phyloP scores from a whole-genome alignment of 2,113 vertebrate genomes.

The Petaurus breviceps region DNA sequence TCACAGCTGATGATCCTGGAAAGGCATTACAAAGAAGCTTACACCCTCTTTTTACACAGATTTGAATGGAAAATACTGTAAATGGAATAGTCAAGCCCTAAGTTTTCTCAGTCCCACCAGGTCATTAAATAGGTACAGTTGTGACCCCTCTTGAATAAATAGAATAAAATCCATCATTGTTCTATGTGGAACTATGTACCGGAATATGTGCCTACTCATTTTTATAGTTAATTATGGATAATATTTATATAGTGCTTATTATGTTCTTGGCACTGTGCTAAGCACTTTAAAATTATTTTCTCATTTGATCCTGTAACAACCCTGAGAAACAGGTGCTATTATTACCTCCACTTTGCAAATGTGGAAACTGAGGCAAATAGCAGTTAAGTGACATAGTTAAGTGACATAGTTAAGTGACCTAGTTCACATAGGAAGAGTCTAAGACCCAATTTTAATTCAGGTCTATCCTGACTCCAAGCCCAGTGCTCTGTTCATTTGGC shows the following conservation, averaged over 20 bases:
- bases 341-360: neutral
- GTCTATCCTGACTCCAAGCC: neutral
- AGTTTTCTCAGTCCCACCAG: neutral
- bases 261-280: neutral
- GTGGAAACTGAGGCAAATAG: neutral
- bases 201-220: neutral
- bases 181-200: neutral
- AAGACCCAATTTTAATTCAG: neutral
- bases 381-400: neutral
- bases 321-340: neutral
- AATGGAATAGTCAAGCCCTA: neutral
- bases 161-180: neutral
- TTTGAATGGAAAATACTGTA: neutral
- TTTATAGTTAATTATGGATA: neutral
- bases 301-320: neutral
- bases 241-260: neutral
- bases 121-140: neutral
- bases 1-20: neutral
- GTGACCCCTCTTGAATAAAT: neutral
- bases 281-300: neutral
- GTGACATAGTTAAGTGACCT: too few relatives aligned
- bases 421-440: neutral
- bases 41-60: neutral
- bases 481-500: neutral
- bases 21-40: neutral